phyloP scores from a whole-genome alignment of 2,113 vertebrate species.

The Terrapene triunguis region DNA sequence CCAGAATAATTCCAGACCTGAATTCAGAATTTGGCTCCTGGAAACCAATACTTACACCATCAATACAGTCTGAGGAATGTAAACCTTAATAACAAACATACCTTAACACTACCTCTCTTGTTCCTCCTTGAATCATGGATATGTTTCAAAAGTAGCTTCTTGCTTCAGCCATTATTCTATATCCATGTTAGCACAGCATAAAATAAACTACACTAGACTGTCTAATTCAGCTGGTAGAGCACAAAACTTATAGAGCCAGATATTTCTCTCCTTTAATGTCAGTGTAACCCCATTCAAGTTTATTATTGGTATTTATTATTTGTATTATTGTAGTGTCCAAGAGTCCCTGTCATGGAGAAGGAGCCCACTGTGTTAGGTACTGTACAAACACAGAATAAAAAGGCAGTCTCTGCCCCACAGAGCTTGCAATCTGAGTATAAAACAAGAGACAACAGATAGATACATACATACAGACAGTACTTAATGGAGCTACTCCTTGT shows the following conservation, averaged over 20 bases:
- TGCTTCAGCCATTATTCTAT: conserved; percentile 21
- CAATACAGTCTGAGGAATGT: background rate
- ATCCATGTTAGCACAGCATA: conserved; percentile 11
- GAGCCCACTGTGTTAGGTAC: background rate
- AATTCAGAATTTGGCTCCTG: background rate
- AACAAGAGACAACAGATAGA: background rate
- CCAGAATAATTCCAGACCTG: background rate
- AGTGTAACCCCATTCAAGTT: background rate
- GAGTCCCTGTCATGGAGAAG: background rate
- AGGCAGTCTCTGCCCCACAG: background rate
- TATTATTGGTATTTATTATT: background rate
- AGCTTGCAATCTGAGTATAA: background rate
- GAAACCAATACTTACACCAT: background rate
- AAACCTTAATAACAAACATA: background rate
- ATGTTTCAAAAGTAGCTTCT: background rate
- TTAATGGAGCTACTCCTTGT: background rate
- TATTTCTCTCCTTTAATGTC: conserved; percentile 1
- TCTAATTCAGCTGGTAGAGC: background rate
- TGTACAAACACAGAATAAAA: background rate
- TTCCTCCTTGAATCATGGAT: background rate
- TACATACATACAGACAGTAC: background rate
- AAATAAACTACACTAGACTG: background rate
- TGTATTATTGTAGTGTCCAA: background rate
- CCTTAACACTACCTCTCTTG: conserved; percentile 3
- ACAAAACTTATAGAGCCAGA: background rate